Evolutionary conservation across 2,888 invertebrate species (phyloP).

Genomic region (Drosophila lutescens): DNA sequence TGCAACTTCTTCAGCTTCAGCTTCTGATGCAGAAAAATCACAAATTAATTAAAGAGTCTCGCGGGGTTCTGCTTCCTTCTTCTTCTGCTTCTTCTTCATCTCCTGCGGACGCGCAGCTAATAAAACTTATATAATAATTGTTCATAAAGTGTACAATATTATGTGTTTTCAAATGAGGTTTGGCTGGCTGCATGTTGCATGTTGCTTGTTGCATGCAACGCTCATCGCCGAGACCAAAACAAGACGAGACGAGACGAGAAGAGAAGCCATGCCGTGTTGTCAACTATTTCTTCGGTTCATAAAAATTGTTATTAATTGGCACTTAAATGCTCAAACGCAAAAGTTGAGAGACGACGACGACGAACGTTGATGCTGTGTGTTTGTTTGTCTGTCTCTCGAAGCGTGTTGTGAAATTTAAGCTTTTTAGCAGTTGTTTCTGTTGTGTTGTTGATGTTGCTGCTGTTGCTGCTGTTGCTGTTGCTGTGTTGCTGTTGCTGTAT

Average conservation of each 20-base stretch:
- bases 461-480: conserved; percentile 65
- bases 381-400: conserved; percentile 52
- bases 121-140: conserved; percentile 84
- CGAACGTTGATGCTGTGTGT: conserved; percentile 63
- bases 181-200: conserved; percentile 40
- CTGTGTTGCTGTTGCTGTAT: conserved; percentile 56
- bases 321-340: conserved; percentile 84
- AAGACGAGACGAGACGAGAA: conserved; percentile 45
- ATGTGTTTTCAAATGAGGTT: conserved; percentile 82
- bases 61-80: conserved; percentile 17
- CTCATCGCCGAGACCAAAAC: conserved; percentile 12
- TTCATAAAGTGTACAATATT: conserved; percentile 83
- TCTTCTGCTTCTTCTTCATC: conserved; percentile 29
- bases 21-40: conserved; percentile 71
- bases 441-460: conserved; percentile 63
- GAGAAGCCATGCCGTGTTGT: conserved; percentile 79
- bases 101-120: conserved; percentile 56
- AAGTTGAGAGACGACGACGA: conserved; percentile 71
- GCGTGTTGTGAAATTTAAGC: conserved; percentile 79
- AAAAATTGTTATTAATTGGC: conserved; percentile 85
- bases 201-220: conserved; percentile 64
- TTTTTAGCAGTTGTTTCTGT: conserved; percentile 73
- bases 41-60: conserved; percentile 80
- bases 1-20: not conserved
- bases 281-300: conserved; percentile 85